Evolutionary conservation across 2,113 vertebrate species (phyloP).

Genomic region (Pteropus alecto): DNA sequence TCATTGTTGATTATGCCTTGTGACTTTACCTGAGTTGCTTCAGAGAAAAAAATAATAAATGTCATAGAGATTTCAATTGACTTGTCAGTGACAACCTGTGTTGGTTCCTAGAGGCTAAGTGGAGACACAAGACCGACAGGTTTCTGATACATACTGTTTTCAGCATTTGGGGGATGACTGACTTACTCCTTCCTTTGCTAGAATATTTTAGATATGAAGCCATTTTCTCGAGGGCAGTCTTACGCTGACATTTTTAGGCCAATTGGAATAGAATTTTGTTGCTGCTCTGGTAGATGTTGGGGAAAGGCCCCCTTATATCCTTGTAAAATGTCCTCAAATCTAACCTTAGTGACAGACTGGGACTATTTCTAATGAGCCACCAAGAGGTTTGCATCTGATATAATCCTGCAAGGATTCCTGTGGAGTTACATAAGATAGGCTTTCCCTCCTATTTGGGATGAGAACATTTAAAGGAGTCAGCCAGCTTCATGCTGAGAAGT

Average conservation of each 20-base stretch:
- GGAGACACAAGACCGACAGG: slow-evolving; percentile 19
- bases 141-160: not conserved
- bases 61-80: slow-evolving; percentile 58
- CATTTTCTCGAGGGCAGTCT: slow-evolving; percentile 5
- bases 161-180: not conserved
- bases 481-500: slow-evolving; percentile 65
- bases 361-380: not conserved
- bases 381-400: slow-evolving; percentile 6
- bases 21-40: slow-evolving; percentile 63
- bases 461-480: slow-evolving; percentile 55
- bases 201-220: slow-evolving; percentile 9
- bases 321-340: slow-evolving; percentile 39
- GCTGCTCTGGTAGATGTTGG: slow-evolving; percentile 18
- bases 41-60: slow-evolving; percentile 46
- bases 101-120: slow-evolving; percentile 40
- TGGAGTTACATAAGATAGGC: slow-evolving; percentile 21
- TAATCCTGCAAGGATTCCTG: not conserved
- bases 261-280: not conserved
- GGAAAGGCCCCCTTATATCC: not conserved
- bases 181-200: not conserved
- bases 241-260: slow-evolving; percentile 30
- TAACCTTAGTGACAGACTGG: not conserved
- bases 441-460: slow-evolving; percentile 19
- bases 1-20: slow-evolving; percentile 46
- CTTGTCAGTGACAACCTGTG: slow-evolving; percentile 34